Conservation (phyloP, 2,113 vertebrate species). For the Salvelinus sp. region DNA sequence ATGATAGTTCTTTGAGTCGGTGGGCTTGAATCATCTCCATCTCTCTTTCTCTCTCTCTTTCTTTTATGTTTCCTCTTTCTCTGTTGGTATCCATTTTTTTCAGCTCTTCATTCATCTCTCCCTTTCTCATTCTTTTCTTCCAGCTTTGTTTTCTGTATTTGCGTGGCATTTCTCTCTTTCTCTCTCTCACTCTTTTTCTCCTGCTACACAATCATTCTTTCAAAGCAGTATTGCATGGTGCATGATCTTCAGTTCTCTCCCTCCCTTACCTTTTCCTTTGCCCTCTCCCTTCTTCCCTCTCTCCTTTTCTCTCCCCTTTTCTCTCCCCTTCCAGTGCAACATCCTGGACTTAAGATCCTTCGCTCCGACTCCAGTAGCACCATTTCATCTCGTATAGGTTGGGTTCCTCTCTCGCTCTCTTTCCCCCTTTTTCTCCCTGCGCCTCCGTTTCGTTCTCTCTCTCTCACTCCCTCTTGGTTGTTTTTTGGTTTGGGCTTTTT, state of each 20-base stretch:
- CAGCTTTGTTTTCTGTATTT: conserved; percentile 2
- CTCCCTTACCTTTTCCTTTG: conserved; percentile 42
- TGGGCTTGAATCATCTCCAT: background rate
- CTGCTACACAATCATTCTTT: background rate
- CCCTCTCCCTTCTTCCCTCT: conserved; percentile 55
- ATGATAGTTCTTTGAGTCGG: no score
- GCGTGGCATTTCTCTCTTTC: conserved; percentile 35
- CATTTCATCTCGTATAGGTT: conserved; percentile 93
- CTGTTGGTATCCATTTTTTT: conserved; percentile 3
- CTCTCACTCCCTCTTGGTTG: conserved; percentile 11
- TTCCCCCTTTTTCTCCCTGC: conserved; percentile 27
- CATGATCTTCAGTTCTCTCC: conserved; percentile 75
- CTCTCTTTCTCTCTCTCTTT: background rate
- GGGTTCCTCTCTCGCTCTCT: conserved; percentile 65
- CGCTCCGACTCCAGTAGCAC: conserved; percentile 92
- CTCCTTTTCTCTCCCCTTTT: conserved; percentile 76
- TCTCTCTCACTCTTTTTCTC: conserved; percentile 15
- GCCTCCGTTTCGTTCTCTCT: conserved; percentile 13
- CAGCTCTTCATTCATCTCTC: conserved; percentile 5
- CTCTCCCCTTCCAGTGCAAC: conserved; percentile 86
- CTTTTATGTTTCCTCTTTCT: conserved; percentile 24
- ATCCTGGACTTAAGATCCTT: conserved; percentile 92
- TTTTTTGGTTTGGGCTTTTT: conserved; percentile 56
- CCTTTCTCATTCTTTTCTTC: background rate
- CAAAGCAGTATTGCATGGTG: conserved; percentile 71